A percentile compares a stretch with the other conserved stretches of the same genome.
Evolutionary conservation across 2,797 vertebrate genomes (phyloP).

Genomic region (Catharus ustulatus): DNA sequence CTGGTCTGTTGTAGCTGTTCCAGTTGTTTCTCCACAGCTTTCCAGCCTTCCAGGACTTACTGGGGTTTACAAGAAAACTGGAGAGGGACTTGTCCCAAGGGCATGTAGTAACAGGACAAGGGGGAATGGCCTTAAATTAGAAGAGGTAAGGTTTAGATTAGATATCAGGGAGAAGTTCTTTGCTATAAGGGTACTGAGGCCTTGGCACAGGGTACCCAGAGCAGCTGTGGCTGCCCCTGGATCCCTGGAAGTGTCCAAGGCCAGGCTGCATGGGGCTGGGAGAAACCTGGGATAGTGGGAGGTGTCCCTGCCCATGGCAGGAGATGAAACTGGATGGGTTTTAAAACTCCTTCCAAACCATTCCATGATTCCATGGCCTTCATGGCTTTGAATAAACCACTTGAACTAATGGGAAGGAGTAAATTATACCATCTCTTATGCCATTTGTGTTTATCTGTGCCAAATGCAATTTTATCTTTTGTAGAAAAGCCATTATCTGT

Average conservation of each 20-base stretch:
- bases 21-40: neutral
- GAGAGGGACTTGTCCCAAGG: neutral
- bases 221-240: neutral
- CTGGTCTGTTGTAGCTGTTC: neutral
- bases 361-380: neutral
- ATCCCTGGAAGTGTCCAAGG: neutral
- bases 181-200: accelerated
- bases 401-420: neutral
- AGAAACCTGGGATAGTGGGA: accelerated
- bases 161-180: neutral
- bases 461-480: neutral
- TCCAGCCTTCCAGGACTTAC: neutral
- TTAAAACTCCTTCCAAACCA: neutral
- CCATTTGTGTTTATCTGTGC: neutral
- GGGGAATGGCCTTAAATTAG: neutral
- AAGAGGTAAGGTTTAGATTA: neutral
- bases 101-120: too few species aligned
- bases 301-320: neutral
- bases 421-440: neutral
- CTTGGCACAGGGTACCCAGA: neutral
- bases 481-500: neutral
- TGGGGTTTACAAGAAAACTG: neutral
- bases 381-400: neutral
- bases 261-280: accelerated
- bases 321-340: accelerated